Percentiles rank a stretch among this genome's conserved stretches.
These are phyloP conservation scores for Myopa tessellatipennis DNA, from an alignment of 2,888 invertebrate species.

Conservation along the genomic window DNA sequence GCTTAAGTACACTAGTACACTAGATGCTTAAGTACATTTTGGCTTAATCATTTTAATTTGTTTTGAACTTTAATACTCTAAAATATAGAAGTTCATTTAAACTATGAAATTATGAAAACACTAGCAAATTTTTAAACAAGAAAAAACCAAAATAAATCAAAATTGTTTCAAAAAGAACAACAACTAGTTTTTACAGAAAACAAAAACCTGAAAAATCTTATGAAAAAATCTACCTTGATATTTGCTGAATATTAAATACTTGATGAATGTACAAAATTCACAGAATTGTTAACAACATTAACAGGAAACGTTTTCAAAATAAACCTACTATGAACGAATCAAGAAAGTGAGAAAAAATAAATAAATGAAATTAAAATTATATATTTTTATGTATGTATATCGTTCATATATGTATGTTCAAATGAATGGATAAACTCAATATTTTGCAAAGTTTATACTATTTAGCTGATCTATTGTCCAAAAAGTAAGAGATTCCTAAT, in stretches of 20 bases:
- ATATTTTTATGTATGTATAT: neutral
- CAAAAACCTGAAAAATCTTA: conserved; percentile 27
- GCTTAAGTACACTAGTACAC: too few species aligned
- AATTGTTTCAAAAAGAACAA: conserved; percentile 11
- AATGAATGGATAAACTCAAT: neutral
- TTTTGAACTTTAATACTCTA: too few species aligned
- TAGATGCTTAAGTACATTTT: too few species aligned
- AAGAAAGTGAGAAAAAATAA: conserved; percentile 18
- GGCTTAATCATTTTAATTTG: too few species aligned
- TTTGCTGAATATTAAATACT: conserved; percentile 31
- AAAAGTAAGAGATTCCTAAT: conserved; percentile 19
- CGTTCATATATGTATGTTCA: neutral
- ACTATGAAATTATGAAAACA: too few species aligned
- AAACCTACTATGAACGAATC: conserved; percentile 15
- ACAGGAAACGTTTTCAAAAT: conserved; percentile 11
- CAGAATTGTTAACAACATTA: conserved; percentile 27
- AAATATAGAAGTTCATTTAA: too few species aligned
- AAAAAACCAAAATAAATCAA: neutral
- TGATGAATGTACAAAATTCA: conserved; percentile 37
- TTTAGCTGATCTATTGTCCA: neutral
- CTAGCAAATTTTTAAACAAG: neutral
- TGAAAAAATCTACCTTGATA: conserved; percentile 37
- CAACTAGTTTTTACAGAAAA: conserved; percentile 11
- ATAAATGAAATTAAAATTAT: conserved; percentile 25
- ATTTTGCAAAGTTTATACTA: neutral